Base-by-base conservation (phyloP, 2,888 invertebrate genomes). In the Polymixis flavicincta region DNA sequence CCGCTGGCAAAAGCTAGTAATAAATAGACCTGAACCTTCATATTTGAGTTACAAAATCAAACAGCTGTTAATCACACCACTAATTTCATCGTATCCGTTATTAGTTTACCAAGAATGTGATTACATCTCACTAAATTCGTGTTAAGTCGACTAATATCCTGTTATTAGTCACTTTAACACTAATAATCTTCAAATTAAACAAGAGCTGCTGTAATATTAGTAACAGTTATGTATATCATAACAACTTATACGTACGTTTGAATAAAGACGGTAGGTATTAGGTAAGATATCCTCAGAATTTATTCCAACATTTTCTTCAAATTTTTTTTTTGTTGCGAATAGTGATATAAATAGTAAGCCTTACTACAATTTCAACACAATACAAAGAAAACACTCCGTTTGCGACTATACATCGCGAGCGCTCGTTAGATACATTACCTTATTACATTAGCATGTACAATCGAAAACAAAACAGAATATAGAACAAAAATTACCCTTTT, bases 401-500 rank as follows among this genome's bases (percentile, higher is more conserved):
- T 57, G 25, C 64, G 64, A 75, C 63, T 25, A 37, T 74, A 85
- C 74, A 57, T 52, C 48, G n/a, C 69, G 17, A 70, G 55, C 50
- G 48, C 55, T 73, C 61, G 63, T 60, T 65, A 74, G 48, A 80
- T 79, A 79, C 82, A 82, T 88, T 82, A 82, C 71, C 67, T 85
- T 88, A 87, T 85, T 85, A 87, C 82, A 87, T 88, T 85, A 85
- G 50, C 76, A 87, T 85, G 76, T 71, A 85, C 78, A 80, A 74
- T 75, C 71, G 64, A 70, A 71, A 85, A 82, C 78, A 82, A 84
- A 78, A 76, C 73, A 66, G 66, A 72, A 71, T 72, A 85, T 68
- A 28, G 65, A 78, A 76, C 55, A 78, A 77, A 72, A 85, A 55
- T 60, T 68, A n/a, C n/a, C n/a, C 50, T 63, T n/a, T 75, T 75